Conservation (phyloP, 2,113 vertebrate genomes). For the Leucopternis melanops region DNA sequence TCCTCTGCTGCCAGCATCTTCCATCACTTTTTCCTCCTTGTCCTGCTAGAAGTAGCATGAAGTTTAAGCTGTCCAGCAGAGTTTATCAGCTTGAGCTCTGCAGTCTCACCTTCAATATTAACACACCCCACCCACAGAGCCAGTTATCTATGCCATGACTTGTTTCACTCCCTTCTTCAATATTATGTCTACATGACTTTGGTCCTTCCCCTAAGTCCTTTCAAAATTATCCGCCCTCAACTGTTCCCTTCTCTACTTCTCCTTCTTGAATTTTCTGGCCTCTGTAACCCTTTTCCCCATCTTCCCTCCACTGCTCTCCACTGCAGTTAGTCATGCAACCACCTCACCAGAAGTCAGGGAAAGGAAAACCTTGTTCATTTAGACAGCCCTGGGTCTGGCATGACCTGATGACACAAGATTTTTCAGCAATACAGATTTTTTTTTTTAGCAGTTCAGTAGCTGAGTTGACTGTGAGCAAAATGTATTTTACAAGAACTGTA, state of each 20-base stretch:
- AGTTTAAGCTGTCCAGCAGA: neutral
- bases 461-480: neutral
- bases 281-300: neutral
- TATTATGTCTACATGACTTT: neutral
- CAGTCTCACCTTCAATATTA: neutral
- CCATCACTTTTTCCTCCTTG: neutral
- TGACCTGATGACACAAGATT: neutral
- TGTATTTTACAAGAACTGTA: neutral
- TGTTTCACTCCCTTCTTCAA: neutral
- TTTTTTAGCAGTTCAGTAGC: neutral
- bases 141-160: neutral
- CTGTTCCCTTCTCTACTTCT: neutral
- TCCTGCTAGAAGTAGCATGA: neutral
- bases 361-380: neutral
- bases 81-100: neutral
- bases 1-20: neutral
- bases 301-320: neutral
- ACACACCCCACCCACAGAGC: neutral
- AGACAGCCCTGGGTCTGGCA: neutral
- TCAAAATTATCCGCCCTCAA: neutral
- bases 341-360: neutral
- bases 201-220: neutral
- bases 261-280: neutral
- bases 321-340: neutral
- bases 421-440: neutral